Percentiles rank a stretch among this genome's conserved stretches.
Evolutionary conservation across 2,797 vertebrate species (phyloP).

Genomic region (Apodemus agrarius): DNA sequence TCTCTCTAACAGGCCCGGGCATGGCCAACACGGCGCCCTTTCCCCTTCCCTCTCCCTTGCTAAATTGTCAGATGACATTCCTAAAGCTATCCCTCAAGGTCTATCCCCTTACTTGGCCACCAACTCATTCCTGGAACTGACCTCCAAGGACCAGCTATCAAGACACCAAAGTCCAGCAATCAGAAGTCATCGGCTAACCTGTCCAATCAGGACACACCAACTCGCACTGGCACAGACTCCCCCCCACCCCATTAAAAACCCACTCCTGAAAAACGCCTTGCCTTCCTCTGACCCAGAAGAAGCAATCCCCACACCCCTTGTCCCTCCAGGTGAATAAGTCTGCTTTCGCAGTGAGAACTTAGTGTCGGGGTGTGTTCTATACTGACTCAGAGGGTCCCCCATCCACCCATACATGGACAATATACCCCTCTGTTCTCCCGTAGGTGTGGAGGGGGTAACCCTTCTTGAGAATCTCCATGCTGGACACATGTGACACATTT

Average conservation of each 20-base stretch:
- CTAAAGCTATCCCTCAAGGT: background rate
- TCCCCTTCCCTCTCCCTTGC: background rate
- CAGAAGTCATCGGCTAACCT: background rate
- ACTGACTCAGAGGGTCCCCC: background rate
- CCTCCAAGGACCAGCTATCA: background rate
- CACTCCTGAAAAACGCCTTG: background rate
- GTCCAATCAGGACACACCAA: background rate
- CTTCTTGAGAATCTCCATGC: background rate
- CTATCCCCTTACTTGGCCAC: background rate
- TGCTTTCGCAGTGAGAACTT: background rate
- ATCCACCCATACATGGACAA: no score
- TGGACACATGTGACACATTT: accelerated
- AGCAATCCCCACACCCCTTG: background rate
- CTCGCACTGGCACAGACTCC: background rate
- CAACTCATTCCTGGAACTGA: background rate
- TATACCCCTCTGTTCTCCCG: background rate
- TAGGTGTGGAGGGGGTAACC: no score
- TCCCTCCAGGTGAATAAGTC: background rate
- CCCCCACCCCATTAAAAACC: background rate
- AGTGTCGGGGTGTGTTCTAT: background rate
- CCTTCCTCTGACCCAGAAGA: background rate
- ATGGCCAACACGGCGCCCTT: background rate
- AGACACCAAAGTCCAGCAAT: background rate
- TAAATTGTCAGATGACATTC: background rate
- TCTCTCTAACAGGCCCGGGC: background rate